Conservation (phyloP, 2,888 invertebrate genomes). For the Torymus texanus region DNA sequence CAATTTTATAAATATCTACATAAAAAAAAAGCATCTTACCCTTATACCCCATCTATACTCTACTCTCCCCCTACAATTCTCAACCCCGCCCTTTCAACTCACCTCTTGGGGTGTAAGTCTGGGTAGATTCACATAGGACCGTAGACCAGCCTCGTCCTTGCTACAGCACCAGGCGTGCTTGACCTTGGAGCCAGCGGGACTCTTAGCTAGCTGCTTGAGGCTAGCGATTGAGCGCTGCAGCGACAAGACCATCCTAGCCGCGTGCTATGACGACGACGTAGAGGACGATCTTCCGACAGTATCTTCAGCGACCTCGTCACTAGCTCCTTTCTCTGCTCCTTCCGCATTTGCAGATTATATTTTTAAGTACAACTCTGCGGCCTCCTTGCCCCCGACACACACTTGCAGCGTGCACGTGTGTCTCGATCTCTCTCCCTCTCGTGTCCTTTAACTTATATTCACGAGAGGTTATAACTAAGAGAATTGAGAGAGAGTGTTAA, state of each 20-base stretch:
- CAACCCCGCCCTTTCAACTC: slow-evolving; percentile 28
- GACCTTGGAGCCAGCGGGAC: slow-evolving; percentile 51
- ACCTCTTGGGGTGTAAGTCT: slow-evolving; percentile 75
- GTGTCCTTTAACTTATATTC: too few relatives aligned
- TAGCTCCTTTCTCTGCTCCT: slow-evolving; percentile 32
- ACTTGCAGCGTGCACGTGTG: not conserved
- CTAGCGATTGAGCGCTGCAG: not conserved
- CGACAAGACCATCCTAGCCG: slow-evolving; percentile 51
- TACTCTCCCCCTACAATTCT: too few relatives aligned
- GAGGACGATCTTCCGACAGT: slow-evolving; percentile 32
- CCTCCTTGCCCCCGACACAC: not conserved
- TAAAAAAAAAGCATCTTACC: not conserved
- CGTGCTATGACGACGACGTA: too few relatives aligned
- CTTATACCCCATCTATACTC: too few relatives aligned
- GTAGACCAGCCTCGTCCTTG: slow-evolving; percentile 49
- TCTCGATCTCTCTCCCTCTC: too few relatives aligned
- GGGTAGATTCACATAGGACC: slow-evolving; percentile 67
- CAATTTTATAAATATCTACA: not conserved
- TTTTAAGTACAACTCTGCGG: too few relatives aligned
- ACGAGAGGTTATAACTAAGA: too few relatives aligned
- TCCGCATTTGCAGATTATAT: slow-evolving; percentile 51
- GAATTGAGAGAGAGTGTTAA: too few relatives aligned
- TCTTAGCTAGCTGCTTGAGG: slow-evolving; percentile 56
- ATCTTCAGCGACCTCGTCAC: slow-evolving; percentile 41
- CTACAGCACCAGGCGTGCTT: slow-evolving; percentile 41